Conservation (phyloP, 2,113 vertebrate species). For the Nesospiza acunhae region DNA sequence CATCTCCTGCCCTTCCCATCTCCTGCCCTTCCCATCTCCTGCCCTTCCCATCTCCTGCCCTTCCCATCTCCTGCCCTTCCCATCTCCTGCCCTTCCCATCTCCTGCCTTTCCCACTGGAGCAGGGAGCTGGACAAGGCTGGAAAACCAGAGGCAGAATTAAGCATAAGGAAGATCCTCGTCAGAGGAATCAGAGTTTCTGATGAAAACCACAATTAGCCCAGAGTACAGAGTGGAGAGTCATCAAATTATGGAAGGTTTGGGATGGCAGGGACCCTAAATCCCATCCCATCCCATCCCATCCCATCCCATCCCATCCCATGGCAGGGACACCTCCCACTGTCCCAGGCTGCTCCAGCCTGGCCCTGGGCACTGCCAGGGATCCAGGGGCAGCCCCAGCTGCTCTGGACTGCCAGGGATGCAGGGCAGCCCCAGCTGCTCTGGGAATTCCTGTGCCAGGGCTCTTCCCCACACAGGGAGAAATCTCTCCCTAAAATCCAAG, state of each 20-base stretch:
- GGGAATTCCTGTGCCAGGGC: not conserved
- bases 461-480: not conserved
- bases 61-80: not conserved
- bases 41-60: not conserved
- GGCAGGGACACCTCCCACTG: not conserved
- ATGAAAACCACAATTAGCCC: not conserved
- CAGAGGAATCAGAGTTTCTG: not conserved
- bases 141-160: not conserved
- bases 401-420: not conserved
- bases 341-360: not conserved
- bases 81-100: not conserved
- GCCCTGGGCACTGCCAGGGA: not conserved
- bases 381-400: not conserved
- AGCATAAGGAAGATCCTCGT: not conserved
- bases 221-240: not conserved
- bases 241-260: not conserved
- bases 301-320: accelerated
- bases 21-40: no score
- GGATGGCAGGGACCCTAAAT: not conserved
- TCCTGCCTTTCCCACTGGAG: not conserved
- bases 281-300: accelerated
- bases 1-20: not conserved
- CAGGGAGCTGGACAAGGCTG: not conserved
- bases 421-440: not conserved
- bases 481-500: not conserved